Conservation (phyloP, 2,888 invertebrate genomes). For the Carpatolechia fugitivella region DNA sequence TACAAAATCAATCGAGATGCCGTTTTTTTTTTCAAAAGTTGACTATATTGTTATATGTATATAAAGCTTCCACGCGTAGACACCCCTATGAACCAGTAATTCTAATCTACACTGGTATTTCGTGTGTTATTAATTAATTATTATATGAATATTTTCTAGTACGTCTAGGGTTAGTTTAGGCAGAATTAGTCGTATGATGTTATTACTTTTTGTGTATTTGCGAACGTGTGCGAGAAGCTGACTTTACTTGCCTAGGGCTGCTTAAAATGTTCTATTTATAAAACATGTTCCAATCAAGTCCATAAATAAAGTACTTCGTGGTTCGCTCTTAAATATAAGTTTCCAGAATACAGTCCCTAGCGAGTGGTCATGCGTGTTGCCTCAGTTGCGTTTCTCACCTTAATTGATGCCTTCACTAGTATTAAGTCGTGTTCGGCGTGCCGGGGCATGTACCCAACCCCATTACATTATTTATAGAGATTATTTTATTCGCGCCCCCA, state of each 20-base stretch:
- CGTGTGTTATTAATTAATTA: constrained; percentile 28
- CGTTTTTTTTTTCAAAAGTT: constrained; percentile 28
- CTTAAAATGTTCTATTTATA: not conserved
- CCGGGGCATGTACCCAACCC: constrained; percentile 32
- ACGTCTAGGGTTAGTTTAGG: constrained; percentile 68
- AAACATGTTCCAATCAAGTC: not conserved
- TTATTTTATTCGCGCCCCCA: constrained; percentile 25
- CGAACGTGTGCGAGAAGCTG: constrained; percentile 50
- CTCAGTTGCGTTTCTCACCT: constrained; percentile 57
- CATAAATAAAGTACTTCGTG: not conserved
- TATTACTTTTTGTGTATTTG: constrained; percentile 55
- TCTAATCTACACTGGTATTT: constrained; percentile 32
- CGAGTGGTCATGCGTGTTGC: constrained; percentile 43
- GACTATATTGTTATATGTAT: constrained; percentile 68
- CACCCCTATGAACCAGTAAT: constrained; percentile 25
- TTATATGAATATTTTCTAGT: constrained; percentile 43
- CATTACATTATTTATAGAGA: constrained; percentile 32
- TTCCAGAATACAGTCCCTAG: too few relatives aligned
- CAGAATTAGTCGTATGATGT: constrained; percentile 60
- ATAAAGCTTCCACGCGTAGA: constrained; percentile 58
- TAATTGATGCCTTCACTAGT: constrained; percentile 68
- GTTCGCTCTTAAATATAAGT: too few relatives aligned
- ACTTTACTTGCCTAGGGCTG: constrained; percentile 18
- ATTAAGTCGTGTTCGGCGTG: constrained; percentile 39
- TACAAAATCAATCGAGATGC: constrained; percentile 13